phyloP scores from a whole-genome alignment of 2,797 vertebrate genomes.

The Craterocephalus amniculus region DNA sequence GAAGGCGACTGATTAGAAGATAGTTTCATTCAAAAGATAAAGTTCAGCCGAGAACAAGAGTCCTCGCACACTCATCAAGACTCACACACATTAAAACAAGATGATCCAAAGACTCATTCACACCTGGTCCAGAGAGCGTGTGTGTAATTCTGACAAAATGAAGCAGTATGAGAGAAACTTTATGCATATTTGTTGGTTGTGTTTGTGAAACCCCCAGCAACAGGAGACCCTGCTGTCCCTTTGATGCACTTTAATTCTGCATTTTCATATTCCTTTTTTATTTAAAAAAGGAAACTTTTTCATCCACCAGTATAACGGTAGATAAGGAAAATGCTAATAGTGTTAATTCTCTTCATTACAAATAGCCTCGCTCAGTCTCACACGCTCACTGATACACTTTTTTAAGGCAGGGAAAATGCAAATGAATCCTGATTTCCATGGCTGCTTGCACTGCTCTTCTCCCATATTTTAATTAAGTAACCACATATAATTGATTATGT shows the following conservation, averaged over 20 bases:
- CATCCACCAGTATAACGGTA: not conserved
- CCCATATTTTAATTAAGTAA: not conserved
- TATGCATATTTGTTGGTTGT: constrained; percentile 40
- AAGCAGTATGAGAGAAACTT: constrained; percentile 16
- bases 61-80: not conserved
- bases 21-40: constrained; percentile 37
- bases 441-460: not conserved
- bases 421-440: rapidly evolving
- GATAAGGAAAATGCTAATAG: not conserved
- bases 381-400: not conserved
- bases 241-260: not conserved
- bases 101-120: constrained; percentile 20
- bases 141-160: constrained; percentile 53
- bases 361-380: not conserved
- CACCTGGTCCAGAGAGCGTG: constrained; percentile 42
- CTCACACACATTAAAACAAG: constrained; percentile 4
- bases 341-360: not conserved
- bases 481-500: not conserved
- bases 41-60: constrained; percentile 37
- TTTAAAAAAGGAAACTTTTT: not conserved
- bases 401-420: not conserved
- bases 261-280: too few species aligned
- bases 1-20: constrained; percentile 58
- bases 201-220: too few species aligned
- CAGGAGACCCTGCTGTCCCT: constrained; percentile 10